Base-by-base conservation (phyloP, 2,797 vertebrate species). In the Margarornis squamiger region DNA sequence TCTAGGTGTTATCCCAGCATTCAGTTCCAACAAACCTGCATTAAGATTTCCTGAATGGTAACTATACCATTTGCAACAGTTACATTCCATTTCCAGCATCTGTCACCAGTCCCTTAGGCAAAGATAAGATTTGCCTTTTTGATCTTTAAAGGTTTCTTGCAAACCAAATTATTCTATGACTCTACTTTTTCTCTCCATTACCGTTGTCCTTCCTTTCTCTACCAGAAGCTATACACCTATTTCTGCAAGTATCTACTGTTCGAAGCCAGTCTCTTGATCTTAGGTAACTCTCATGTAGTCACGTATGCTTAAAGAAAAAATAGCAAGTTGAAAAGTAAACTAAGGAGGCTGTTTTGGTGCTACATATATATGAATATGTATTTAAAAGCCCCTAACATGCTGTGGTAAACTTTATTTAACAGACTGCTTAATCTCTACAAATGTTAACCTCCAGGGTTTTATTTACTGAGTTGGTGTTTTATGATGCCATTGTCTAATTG, bases 321-420 rank as follows among this genome's bases (percentile, higher is more conserved):
- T 22, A 63, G 13, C 19, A 78, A 29, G 16, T 41, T 82, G 45
- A 46, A 77, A 87, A 66, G 17, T n/a, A 67, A 88, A 22, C 17
- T 19, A 17, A 61, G 24, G 54, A 74, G 14, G 22, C 30, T 77
- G 9, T 11, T 93, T 82, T 32, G n/a, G 39, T 78, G 30, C 39
- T 62, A 63, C 61, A 30, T 68, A 17, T 39, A 22, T 66, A 29
- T 36, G 81, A 48, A 38, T 80, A 30, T 49, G 66, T 85, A 38
- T 67, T 70, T 91, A 39, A 89, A 71, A 95, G 45, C 1, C 32
- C 51, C 55, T 86, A 73, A 76, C 17, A 38, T 61, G 65, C 66
- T 62, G 30, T 10, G 18, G 87, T 81, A 95, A 97, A 90, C 96
- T 96, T 97, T 97, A 91, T 57, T 97, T 97, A 97, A 96, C 95